Conservation (phyloP, 2,113 vertebrate species). For the Melierax canorus region DNA sequence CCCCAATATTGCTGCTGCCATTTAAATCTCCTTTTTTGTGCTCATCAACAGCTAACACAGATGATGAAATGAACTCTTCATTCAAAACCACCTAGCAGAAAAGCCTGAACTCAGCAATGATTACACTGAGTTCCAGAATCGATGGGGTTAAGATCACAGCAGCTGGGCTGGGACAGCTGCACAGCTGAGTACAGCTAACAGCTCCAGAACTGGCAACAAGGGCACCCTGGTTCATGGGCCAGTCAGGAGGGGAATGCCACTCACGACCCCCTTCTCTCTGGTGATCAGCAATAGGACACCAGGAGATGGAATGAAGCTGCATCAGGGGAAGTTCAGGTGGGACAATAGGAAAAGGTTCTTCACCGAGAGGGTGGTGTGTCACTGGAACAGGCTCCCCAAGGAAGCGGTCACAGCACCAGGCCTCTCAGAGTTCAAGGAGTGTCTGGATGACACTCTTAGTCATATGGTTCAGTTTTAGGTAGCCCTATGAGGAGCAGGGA, state of each 20-base stretch:
- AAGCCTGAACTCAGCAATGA: not conserved
- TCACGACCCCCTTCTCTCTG: not conserved
- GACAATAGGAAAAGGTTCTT: not conserved
- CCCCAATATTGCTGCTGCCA: not conserved
- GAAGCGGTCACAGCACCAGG: not conserved
- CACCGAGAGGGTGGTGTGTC: not conserved
- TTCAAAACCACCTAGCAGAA: not conserved
- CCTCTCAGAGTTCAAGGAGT: not conserved
- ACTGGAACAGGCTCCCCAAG: not conserved
- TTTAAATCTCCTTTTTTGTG: not conserved
- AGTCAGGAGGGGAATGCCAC: not conserved
- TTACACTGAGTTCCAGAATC: rapidly evolving
- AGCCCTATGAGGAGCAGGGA: not conserved
- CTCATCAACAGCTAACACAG: not conserved
- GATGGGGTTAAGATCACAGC: not conserved
- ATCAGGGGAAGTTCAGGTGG: not conserved
- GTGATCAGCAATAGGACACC: rapidly evolving
- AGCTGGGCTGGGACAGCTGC: not conserved
- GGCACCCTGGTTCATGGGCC: not conserved
- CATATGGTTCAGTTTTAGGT: not conserved
- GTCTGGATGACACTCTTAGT: not conserved
- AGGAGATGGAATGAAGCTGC: not conserved
- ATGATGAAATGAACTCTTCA: not conserved
- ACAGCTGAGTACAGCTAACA: not conserved
- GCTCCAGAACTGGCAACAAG: not conserved